A percentile compares a stretch with the other conserved stretches of the same genome.
Evolutionary conservation across 1,140 invertebrate species (phyloP).

Genomic region (Anastrepha ludens): DNA sequence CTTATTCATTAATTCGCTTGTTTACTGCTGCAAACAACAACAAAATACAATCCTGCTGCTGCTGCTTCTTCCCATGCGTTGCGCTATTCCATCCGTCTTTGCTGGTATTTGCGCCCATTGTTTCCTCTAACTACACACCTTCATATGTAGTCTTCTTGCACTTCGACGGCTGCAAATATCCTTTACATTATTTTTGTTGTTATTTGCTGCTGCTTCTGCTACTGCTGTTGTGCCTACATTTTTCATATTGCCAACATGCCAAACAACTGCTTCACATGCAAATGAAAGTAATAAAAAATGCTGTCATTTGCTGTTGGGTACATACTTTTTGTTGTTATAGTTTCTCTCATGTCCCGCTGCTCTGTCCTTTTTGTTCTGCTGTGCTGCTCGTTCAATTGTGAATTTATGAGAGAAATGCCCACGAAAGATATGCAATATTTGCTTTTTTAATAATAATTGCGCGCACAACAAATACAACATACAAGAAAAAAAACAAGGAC

Average conservation of each 20-base stretch:
- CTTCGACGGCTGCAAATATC: background rate
- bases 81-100: background rate
- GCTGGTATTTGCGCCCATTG: background rate
- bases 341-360: background rate
- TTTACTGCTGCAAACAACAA: slow-evolving; percentile 6
- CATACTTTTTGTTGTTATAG: background rate
- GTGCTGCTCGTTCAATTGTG: background rate
- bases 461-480: background rate
- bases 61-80: background rate
- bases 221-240: slow-evolving; percentile 5
- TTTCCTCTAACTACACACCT: background rate
- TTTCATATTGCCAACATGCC: slow-evolving; percentile 24
- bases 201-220: background rate
- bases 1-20: slow-evolving; percentile 50
- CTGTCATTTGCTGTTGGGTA: background rate
- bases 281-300: slow-evolving; percentile 33
- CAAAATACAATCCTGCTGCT: too few relatives aligned
- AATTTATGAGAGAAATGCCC: slow-evolving; percentile 40
- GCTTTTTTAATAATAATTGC: slow-evolving; percentile 47
- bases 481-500: background rate
- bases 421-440: slow-evolving; percentile 40
- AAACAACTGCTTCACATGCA: slow-evolving; percentile 20
- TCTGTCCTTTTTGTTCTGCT: background rate
- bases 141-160: background rate
- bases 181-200: background rate